A percentile compares a stretch with the other conserved stretches of the same genome.
Conservation (phyloP, 2,113 vertebrate genomes). For the Nanorana parkeri region DNA sequence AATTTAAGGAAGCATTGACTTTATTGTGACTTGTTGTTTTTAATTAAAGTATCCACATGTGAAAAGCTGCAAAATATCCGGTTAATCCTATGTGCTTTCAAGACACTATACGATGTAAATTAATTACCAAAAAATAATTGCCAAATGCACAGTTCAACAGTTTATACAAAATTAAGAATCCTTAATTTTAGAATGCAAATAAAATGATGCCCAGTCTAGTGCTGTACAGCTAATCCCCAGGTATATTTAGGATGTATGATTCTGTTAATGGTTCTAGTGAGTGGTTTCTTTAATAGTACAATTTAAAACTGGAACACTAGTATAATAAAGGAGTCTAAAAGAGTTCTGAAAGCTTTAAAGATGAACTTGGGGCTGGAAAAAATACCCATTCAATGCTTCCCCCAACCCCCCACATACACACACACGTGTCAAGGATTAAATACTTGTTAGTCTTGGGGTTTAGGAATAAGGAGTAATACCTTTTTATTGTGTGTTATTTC, state of each 20-base stretch:
- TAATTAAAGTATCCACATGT: not conserved
- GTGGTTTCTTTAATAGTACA: no score
- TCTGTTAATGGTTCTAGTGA: not conserved
- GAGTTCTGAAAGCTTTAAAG: no score
- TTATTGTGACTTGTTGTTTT: not conserved
- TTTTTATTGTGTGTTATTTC: no score
- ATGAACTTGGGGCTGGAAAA: no score
- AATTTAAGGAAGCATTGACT: not conserved
- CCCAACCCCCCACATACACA: no score
- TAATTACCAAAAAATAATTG: not conserved
- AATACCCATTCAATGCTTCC: no score
- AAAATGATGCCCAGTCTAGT: not conserved
- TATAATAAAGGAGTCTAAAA: no score
- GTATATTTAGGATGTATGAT: not conserved
- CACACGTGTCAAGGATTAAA: no score
- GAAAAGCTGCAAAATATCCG: not conserved
- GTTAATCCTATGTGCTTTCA: constrained; percentile 3
- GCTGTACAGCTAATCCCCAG: constrained; percentile 2
- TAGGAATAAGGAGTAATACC: no score
- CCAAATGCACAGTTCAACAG: not conserved
- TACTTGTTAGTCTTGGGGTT: no score
- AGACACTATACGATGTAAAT: not conserved
- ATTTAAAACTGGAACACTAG: no score
- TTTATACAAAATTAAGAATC: not conserved
- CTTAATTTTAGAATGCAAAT: not conserved